Evolutionary conservation across 2,888 invertebrate genomes (phyloP), one percentile per base, ranked within the genome.

Genomic region (Ectemnius cavifrons): DNA sequence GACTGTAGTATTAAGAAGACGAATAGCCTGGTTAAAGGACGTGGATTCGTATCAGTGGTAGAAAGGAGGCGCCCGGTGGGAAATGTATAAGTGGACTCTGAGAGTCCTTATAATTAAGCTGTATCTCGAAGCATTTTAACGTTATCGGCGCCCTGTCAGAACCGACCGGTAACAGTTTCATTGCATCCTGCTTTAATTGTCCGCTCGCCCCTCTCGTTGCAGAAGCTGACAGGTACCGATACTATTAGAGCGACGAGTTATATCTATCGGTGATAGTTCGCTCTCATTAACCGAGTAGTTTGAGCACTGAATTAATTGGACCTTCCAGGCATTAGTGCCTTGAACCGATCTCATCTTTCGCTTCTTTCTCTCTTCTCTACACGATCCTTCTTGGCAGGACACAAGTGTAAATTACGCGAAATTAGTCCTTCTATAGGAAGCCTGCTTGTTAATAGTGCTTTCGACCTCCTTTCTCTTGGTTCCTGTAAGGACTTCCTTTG

Each of bases 351-450:
- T 16, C 61, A 46, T 46, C 68, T 68, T 8, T 37, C 37, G 37
- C 1, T 11, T 8, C 37, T 0, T 3, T 63, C 63, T 45, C 23
- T 16, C 11, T 67, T 67, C 46, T 20, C 61, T 16, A 47, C 46
- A 64, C 63, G 69, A 46, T 57, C 63, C 52, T 4, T 52, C 16
- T 13, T 16, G 14, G 23, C 57, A 56, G 63, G 75, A 62, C 67
- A 75, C 68, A 67, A 72, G 67, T 64, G 78, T 78, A 77, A 78
- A 79, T 78, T 68, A 58, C 78, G 61, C 63, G 78, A 71, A 75
- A 75, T 78, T 75, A 79, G 61, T 72, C 72, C 67, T 78, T 67
- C 72, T 63, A 73, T 78, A 75, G 72, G 72, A 71, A 68, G 68
- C 64, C 78, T 37, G 37, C 37, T 8, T 11, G 37, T 8, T 37